These are phyloP conservation scores for Drosophila phalerata DNA, from an alignment of 2,888 invertebrate genomes.

Conservation along the genomic window DNA sequence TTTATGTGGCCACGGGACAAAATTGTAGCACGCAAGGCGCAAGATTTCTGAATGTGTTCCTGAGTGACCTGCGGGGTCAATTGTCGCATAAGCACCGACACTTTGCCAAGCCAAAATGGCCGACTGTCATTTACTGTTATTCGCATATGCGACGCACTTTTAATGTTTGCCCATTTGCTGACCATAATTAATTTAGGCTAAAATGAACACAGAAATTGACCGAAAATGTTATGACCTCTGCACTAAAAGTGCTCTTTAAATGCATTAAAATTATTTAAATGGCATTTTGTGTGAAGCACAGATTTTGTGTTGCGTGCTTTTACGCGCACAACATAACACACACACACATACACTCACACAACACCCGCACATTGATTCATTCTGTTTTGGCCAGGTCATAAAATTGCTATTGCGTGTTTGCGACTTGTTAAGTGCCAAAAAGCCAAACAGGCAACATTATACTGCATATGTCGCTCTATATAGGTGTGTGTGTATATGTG, in stretches of 20 bases:
- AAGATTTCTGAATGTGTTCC: conserved; percentile 12
- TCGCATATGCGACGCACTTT: conserved; percentile 18
- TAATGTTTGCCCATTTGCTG: conserved; percentile 5
- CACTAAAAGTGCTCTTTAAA: conserved; percentile 31
- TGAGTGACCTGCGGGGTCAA: conserved; percentile 52
- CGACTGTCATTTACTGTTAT: conserved; percentile 33
- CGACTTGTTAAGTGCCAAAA: conserved; percentile 46
- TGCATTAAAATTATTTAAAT: conserved; percentile 47
- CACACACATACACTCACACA: conserved; percentile 5
- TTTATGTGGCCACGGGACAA: conserved; percentile 45
- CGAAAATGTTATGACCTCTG: conserved; percentile 14
- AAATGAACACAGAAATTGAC: conserved; percentile 14
- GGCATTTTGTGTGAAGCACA: conserved; percentile 2
- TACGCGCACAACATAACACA: conserved; percentile 6
- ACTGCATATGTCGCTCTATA: conserved; percentile 2
- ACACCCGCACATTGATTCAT: conserved; percentile 10
- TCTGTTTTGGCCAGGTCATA: conserved; percentile 33
- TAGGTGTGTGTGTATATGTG: background rate
- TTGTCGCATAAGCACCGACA: conserved; percentile 42
- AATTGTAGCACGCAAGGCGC: conserved; percentile 21
- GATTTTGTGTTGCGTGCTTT: conserved; percentile 16
- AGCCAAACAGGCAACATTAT: conserved; percentile 29
- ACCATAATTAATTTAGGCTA: conserved; percentile 53
- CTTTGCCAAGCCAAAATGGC: conserved; percentile 1
- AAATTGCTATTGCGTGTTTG: conserved; percentile 47